Evolutionary conservation across 35 echinoderm and acorn worm species (phyloP).

Genomic region (Antedon bifida): DNA sequence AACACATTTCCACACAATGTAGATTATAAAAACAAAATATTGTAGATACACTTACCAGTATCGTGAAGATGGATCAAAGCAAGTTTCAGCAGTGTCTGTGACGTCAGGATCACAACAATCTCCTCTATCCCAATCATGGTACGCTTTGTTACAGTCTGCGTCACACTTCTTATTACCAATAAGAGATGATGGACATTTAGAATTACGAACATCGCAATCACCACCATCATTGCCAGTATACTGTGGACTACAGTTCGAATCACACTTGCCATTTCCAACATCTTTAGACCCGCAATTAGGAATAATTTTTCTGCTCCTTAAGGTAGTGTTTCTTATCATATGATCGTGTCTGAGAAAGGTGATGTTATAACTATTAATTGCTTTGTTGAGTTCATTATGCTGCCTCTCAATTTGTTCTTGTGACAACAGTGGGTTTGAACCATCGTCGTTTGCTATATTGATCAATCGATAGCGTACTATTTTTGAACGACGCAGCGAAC

Average conservation of each 20-base stretch:
- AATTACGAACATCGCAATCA: neutral
- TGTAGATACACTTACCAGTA: slow-evolving; percentile 53
- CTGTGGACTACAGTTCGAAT: slow-evolving; percentile 28
- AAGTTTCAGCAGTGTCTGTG: slow-evolving; percentile 16
- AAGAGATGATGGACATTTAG: neutral
- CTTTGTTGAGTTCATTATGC: slow-evolving; percentile 34
- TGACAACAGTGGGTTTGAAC: slow-evolving; percentile 38
- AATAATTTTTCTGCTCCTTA: slow-evolving; percentile 31
- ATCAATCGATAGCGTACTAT: slow-evolving; percentile 48
- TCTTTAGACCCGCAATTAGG: slow-evolving; percentile 16
- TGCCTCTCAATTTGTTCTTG: slow-evolving; percentile 26
- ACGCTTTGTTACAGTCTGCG: slow-evolving; percentile 36
- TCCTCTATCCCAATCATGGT: slow-evolving; percentile 52
- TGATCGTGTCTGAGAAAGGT: slow-evolving; percentile 25
- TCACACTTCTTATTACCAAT: slow-evolving; percentile 55
- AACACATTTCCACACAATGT: no score
- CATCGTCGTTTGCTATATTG: slow-evolving; percentile 58
- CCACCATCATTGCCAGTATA: slow-evolving; percentile 14
- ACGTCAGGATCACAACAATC: slow-evolving; percentile 56
- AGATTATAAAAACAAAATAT: no score
- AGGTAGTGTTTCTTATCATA: slow-evolving; percentile 27
- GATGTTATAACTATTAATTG: slow-evolving; percentile 56
- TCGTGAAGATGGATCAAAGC: slow-evolving; percentile 49
- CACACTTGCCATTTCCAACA: slow-evolving; percentile 57
- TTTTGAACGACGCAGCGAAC: slow-evolving; percentile 20